These are phyloP conservation scores for Colletes latitarsis DNA, from an alignment of 1,140 invertebrate genomes.

Conservation along the genomic window DNA sequence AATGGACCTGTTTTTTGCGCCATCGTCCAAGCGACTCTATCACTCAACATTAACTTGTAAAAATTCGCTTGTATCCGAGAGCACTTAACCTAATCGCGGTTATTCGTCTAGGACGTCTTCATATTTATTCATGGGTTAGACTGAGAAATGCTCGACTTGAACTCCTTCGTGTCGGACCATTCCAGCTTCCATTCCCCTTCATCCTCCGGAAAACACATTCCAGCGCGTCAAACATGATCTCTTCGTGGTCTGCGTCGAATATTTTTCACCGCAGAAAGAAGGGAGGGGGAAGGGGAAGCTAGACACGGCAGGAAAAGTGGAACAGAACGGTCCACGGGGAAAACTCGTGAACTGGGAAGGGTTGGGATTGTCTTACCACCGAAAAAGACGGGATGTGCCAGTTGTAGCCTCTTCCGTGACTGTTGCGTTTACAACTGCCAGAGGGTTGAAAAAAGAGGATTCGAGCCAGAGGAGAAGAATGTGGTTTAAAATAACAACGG, in stretches of 20 bases:
- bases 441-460: neutral
- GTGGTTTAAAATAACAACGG: constrained; percentile 38
- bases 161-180: neutral
- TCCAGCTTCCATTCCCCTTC: neutral
- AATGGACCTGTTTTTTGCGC: constrained; percentile 10
- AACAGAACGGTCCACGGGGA: neutral
- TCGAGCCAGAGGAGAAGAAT: neutral
- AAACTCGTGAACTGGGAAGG: neutral
- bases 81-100: constrained; percentile 41
- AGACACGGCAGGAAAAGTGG: neutral
- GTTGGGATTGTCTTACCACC: constrained; percentile 2
- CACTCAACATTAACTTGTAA: constrained; percentile 35
- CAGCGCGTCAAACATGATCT: constrained; percentile 2
- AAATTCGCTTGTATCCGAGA: constrained; percentile 39
- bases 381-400: neutral
- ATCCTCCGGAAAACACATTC: neutral
- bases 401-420: constrained; percentile 7
- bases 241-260: neutral
- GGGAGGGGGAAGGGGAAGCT: neutral
- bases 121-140: constrained; percentile 39
- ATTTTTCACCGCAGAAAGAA: neutral
- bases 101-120: constrained; percentile 26
- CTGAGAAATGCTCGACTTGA: constrained; percentile 21
- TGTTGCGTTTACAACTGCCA: constrained; percentile 8
- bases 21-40: neutral